Conservation (phyloP, 2,113 vertebrate genomes). For the Sinocyclocheilus anophthalmus region DNA sequence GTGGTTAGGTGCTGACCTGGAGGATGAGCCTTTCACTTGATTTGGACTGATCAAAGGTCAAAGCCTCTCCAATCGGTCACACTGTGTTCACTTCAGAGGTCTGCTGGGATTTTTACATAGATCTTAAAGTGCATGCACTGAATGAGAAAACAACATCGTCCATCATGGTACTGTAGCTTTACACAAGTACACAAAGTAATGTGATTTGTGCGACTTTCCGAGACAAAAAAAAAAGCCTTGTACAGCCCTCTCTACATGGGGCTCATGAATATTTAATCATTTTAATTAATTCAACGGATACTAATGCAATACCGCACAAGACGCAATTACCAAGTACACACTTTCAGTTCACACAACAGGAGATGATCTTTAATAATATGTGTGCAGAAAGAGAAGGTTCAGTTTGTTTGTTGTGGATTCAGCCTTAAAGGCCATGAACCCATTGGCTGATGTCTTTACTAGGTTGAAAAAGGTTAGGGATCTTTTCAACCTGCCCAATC, state of each 20-base stretch:
- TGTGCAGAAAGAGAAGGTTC: neutral
- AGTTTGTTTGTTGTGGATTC: neutral
- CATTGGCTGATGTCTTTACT: constrained; percentile 1
- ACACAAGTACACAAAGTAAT: neutral
- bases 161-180: neutral
- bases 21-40: neutral
- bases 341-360: neutral
- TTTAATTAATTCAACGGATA: constrained; percentile 16
- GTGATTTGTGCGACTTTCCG: neutral
- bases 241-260: neutral
- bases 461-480: neutral
- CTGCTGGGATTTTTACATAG: neutral
- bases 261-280: constrained; percentile 34
- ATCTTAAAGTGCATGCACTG: no score
- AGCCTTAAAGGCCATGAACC: neutral
- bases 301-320: neutral
- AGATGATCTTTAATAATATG: neutral
- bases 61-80: neutral
- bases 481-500: constrained; percentile 12
- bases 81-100: neutral
- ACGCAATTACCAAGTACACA: constrained; percentile 23
- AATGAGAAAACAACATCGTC: neutral
- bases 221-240: neutral
- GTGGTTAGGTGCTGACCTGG: neutral
- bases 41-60: constrained; percentile 22